Conservation (phyloP, 2,113 vertebrate genomes). For the Eira barbara region DNA sequence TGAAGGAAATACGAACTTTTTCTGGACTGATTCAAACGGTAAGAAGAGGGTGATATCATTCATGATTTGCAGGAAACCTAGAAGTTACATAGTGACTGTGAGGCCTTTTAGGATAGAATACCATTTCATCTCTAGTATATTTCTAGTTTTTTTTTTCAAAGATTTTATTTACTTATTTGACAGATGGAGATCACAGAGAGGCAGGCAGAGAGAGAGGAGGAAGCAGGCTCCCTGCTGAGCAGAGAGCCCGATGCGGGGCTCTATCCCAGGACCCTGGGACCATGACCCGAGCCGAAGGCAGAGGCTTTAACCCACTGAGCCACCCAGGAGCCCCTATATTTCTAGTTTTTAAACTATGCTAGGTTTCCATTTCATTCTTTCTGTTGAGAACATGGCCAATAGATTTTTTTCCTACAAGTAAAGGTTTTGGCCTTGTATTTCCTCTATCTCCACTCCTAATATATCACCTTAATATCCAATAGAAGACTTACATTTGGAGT, state of each 20-base stretch:
- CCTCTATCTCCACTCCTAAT: not conserved
- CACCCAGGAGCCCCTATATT: too few species aligned
- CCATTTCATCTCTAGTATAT: not conserved
- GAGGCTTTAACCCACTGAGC: too few species aligned
- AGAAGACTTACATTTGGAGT: not conserved
- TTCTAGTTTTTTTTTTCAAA: not conserved
- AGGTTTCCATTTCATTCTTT: not conserved
- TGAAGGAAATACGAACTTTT: not conserved
- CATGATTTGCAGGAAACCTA: not conserved
- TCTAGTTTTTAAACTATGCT: not conserved
- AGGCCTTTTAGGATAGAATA: not conserved
- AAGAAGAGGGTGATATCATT: not conserved
- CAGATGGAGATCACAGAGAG: too few species aligned
- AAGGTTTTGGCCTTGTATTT: not conserved
- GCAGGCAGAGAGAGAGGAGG: too few species aligned
- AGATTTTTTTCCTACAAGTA: not conserved
- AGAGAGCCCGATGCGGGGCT: too few species aligned
- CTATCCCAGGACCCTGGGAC: too few species aligned
- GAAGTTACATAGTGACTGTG: not conserved
- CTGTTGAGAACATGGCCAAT: not conserved
- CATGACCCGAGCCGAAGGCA: too few species aligned
- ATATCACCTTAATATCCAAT: not conserved
- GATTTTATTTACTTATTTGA: too few species aligned
- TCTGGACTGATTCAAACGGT: not conserved
- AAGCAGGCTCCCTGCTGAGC: too few species aligned